Base-by-base conservation (phyloP, 2,113 vertebrate genomes). In the Hiodon alosoides region DNA sequence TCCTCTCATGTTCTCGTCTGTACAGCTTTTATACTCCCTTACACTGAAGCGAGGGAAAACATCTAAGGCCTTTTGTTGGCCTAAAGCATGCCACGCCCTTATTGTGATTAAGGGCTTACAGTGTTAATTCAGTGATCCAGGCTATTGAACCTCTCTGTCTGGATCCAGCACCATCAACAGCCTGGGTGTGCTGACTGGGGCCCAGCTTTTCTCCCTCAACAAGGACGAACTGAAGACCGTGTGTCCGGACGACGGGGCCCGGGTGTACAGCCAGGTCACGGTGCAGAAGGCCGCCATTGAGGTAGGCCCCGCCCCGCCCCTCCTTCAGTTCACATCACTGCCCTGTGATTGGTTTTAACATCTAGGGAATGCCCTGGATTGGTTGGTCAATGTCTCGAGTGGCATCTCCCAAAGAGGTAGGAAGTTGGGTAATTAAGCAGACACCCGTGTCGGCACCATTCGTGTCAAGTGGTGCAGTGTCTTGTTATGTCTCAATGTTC, bases 121-220 rank as follows among this genome's bases (percentile, higher is more conserved):
- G 6, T 59, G 4, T 59, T 9, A 59, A 9, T 14, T 3, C 4
- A 11, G 4, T 9, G 58, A 14, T n/a, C 47, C 14, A 3, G 4
- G 8, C 11, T 55, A 9, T 4, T 58, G 48, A 59, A 8, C 2
- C 13, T 50, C 11, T 57, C 2, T 3, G 62, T 7, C 57, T 71
- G 5, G 31, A 69, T 65, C 1, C 79, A 99, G 97, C 67, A 98
- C 97, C 58, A 91, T 98, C 79, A 93, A 87, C 85, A 97, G 95
- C 81, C 94, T 99, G 0, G 95, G 96, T 0, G 95, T 99, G 13
- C 85, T 99, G 81, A 97, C 94, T 0, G 97, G 97, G 0, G 96
- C 96, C 62, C 97, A 98, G 76, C 95, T 98, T 3, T 98, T 99
- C 82, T 98, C 97, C 2, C 95, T 99, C 76, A 99, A 94, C 74